Conservation (phyloP, 2,888 invertebrate genomes). For the Gnatocerus cornutus region DNA sequence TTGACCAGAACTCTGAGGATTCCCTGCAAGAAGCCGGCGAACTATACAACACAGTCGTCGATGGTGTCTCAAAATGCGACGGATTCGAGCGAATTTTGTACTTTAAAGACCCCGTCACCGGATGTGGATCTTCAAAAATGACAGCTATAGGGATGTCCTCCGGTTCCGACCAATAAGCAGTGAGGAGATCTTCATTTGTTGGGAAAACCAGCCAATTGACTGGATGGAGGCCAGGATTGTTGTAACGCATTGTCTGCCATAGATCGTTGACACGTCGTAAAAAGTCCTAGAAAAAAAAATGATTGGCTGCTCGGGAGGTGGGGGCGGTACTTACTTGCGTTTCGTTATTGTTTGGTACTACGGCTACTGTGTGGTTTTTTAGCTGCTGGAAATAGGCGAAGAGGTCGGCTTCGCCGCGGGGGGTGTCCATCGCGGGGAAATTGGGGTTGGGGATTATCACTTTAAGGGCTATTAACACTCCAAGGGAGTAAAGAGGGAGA, state of each 20-base stretch:
- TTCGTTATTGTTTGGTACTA: slow-evolving; percentile 78
- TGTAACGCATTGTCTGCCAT: slow-evolving; percentile 72
- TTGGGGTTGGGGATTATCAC: slow-evolving; percentile 84
- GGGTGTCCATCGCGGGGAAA: slow-evolving; percentile 80
- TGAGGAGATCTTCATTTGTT: slow-evolving; percentile 79
- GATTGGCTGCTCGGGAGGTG: background rate
- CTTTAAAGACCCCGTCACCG: slow-evolving; percentile 73
- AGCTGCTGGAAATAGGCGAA: slow-evolving; percentile 74
- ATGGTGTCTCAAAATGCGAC: slow-evolving; percentile 77
- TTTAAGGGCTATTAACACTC: slow-evolving; percentile 83
- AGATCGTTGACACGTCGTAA: slow-evolving; percentile 77
- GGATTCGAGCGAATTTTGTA: slow-evolving; percentile 84
- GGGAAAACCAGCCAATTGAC: slow-evolving; percentile 80
- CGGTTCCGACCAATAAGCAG: slow-evolving; percentile 80
- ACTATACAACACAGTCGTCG: slow-evolving; percentile 78
- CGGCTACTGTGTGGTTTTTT: slow-evolving; percentile 79
- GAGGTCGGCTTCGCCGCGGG: slow-evolving; percentile 74
- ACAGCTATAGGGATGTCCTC: slow-evolving; percentile 81
- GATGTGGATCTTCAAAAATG: slow-evolving; percentile 76
- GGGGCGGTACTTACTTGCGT: slow-evolving; percentile 67
- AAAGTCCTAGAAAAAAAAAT: slow-evolving; percentile 73
- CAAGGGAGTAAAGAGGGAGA: slow-evolving; percentile 84
- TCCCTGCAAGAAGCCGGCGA: slow-evolving; percentile 82
- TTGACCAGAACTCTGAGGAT: slow-evolving; percentile 74
- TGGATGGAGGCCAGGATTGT: slow-evolving; percentile 65